Base-by-base conservation (phyloP, 2,888 invertebrate species). In the Callinectes sapidus region DNA sequence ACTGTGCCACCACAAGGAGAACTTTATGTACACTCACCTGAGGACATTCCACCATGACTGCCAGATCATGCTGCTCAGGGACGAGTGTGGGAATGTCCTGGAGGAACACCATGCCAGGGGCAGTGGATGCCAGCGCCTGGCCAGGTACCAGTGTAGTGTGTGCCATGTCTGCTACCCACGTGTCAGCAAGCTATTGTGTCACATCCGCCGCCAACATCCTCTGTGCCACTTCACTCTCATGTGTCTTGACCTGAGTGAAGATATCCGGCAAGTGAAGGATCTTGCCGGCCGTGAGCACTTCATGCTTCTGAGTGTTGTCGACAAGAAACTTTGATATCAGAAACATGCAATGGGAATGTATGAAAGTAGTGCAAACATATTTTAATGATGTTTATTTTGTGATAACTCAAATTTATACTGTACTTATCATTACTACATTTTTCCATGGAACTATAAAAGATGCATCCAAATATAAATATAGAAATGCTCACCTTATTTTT, bases 21-120 rank as follows among this genome's bases (percentile, higher is more conserved):
- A 88, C 88, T 91, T 91, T 54, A 77, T 91, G 48, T 88, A 88
- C 88, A 71, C 88, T 66, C 91, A 91, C 54, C 88, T 91, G 48
- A 77, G 39, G 48, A 91, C 91, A 14, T 48, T 66, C 8, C 91
- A 91, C 81, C 91, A 91, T 35, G 91, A 91, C 39, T 71, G 32
- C 32, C 89, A 81, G 55, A 87, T 91, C 32, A 42, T 91, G 71
- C 55, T 91, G 35, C 55, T 89, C 14, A 91, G 35, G 23, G 81
- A 55, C 10, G 35, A 89, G 14, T 71, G 77, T 54, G 48, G 77
- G 10, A 48, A 54, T 16, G 35, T 39, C 23, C 32, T 88, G 32
- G 88, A 91, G n/a, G 91, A 91, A 35, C 77, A 71, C 55, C 77
- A 88, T 55, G 32, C 54, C 28, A 28, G 14, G 2, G 14, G 35